Evolutionary conservation across 2,888 invertebrate genomes (phyloP).

Genomic region (Harpalus rubripes): DNA sequence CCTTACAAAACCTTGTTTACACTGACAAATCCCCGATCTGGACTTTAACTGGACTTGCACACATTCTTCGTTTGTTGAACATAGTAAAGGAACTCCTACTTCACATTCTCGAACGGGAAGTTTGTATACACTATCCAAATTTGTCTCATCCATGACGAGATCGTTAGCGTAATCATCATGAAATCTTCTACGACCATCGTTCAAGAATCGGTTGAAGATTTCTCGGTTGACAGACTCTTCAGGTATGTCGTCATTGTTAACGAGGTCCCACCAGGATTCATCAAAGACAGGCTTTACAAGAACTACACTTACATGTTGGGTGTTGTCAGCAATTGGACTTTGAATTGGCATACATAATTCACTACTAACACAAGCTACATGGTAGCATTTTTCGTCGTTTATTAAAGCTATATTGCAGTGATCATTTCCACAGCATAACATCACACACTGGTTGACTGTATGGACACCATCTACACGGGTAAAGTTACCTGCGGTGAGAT

Average conservation of each 20-base stretch:
- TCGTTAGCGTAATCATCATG: slow-evolving; percentile 72
- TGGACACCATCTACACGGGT: slow-evolving; percentile 79
- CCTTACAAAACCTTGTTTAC: slow-evolving; percentile 81
- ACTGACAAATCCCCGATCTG: slow-evolving; percentile 86
- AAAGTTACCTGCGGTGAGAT: slow-evolving; percentile 77
- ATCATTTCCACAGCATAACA: slow-evolving; percentile 83
- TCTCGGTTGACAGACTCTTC: slow-evolving; percentile 61
- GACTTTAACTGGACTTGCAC: slow-evolving; percentile 79
- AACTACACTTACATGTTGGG: slow-evolving; percentile 86
- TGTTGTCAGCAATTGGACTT: slow-evolving; percentile 79
- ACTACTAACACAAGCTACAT: slow-evolving; percentile 86
- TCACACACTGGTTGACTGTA: slow-evolving; percentile 82
- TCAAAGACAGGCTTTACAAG: slow-evolving; percentile 85
- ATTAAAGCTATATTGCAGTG: slow-evolving; percentile 90
- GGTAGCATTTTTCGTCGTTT: slow-evolving; percentile 87
- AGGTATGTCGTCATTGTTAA: slow-evolving; percentile 69
- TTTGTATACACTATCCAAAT: slow-evolving; percentile 69
- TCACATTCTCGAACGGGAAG: slow-evolving; percentile 79
- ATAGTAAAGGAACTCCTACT: slow-evolving; percentile 80
- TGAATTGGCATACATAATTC: slow-evolving; percentile 86
- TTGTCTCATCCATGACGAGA: slow-evolving; percentile 79
- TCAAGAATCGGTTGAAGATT: slow-evolving; percentile 66
- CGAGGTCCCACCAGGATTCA: slow-evolving; percentile 79
- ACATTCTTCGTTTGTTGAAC: slow-evolving; percentile 86
- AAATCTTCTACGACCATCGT: slow-evolving; percentile 68